These are phyloP conservation scores for Calephelis virginiensis DNA, from an alignment of 1,140 invertebrate species.

Conservation along the genomic window DNA sequence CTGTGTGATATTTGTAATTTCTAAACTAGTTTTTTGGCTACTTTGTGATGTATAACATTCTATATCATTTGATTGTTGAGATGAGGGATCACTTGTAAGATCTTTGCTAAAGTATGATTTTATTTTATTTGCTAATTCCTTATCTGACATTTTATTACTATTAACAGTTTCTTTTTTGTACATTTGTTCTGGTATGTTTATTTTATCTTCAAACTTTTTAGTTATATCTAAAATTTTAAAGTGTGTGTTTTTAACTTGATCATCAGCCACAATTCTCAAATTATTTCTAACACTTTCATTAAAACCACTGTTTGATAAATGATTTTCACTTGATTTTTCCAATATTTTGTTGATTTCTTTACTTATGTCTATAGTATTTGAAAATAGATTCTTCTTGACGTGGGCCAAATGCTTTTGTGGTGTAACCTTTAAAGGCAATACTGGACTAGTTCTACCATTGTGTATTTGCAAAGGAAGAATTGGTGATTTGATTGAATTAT, in stretches of 20 bases:
- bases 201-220: not conserved
- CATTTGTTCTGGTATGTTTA: not conserved
- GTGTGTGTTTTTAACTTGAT: too few relatives aligned
- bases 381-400: slow-evolving; percentile 52
- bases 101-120: slow-evolving; percentile 56
- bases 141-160: slow-evolving; percentile 19
- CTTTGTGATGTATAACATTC: slow-evolving; percentile 49
- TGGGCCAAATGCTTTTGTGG: slow-evolving; percentile 35
- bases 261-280: too few relatives aligned
- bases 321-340: slow-evolving; percentile 14
- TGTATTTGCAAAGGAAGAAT: slow-evolving; percentile 14
- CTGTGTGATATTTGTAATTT: slow-evolving; percentile 23
- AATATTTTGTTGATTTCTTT: slow-evolving; percentile 14
- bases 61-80: slow-evolving; percentile 51
- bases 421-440: slow-evolving; percentile 26
- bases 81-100: slow-evolving; percentile 46
- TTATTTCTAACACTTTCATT: not conserved
- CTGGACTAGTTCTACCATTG: slow-evolving; percentile 31
- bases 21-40: slow-evolving; percentile 44
- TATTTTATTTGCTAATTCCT: slow-evolving; percentile 43
- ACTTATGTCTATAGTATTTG: slow-evolving; percentile 16
- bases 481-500: slow-evolving; percentile 14
- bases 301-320: not conserved
- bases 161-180: not conserved
- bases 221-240: not conserved